Conservation (phyloP, 2,888 invertebrate genomes). For the Pegoplata infirma region DNA sequence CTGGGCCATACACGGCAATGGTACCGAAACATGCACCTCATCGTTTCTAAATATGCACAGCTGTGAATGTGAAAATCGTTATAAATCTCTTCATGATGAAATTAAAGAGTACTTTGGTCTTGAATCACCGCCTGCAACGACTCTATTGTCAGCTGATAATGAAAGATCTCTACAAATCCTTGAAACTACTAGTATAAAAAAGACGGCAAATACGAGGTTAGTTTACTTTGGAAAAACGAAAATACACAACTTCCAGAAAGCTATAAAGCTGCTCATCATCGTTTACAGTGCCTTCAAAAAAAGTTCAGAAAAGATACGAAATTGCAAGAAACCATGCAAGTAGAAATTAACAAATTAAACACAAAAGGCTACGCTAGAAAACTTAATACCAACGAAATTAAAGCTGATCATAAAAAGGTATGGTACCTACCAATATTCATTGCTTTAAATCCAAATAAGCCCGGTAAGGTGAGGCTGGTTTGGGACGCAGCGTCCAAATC, state of each 20-base stretch:
- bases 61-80: slow-evolving; percentile 37
- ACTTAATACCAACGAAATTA: no score
- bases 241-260: slow-evolving; percentile 43
- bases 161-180: slow-evolving; percentile 45
- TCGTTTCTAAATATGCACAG: slow-evolving; percentile 37
- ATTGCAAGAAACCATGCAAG: slow-evolving; percentile 38
- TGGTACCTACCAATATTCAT: neutral
- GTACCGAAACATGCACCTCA: no score
- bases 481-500: slow-evolving; percentile 26
- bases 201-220: slow-evolving; percentile 27
- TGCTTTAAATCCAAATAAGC: neutral
- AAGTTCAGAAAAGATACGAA: slow-evolving; percentile 46
- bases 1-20: no score
- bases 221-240: slow-evolving; percentile 51
- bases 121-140: slow-evolving; percentile 28
- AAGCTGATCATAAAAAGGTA: no score
- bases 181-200: slow-evolving; percentile 22
- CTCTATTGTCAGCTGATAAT: slow-evolving; percentile 44
- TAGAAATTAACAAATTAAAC: slow-evolving; percentile 51
- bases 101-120: slow-evolving; percentile 40
- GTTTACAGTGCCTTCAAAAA: slow-evolving; percentile 46
- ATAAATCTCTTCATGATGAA: slow-evolving; percentile 53
- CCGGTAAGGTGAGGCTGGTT: neutral
- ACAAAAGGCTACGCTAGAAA: slow-evolving; percentile 19
- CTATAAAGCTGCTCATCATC: slow-evolving; percentile 24